Base-by-base conservation (phyloP, 2,797 vertebrate species). In the Parotocinclus haroldoi region DNA sequence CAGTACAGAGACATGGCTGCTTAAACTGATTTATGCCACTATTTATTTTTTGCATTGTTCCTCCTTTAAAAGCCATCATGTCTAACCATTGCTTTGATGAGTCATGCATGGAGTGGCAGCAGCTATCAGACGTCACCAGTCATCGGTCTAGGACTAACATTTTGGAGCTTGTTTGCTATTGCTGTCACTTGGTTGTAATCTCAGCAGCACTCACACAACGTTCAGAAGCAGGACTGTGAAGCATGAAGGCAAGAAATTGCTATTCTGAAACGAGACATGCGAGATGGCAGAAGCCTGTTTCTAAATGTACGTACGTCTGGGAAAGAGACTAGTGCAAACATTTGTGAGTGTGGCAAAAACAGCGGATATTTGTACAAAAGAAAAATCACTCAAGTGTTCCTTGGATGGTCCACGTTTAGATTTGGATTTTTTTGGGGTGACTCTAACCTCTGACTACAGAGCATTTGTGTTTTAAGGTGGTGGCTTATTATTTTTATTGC, bases 261-360 rank as follows among this genome's bases (percentile, higher is more conserved):
- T 57, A 36, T 60, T 64, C 60, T 59, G n/a, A 78, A 74, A 80
- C 57, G 60, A 83, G 78, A 70, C 58, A 53, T 76, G 74, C 75
- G 73, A 68, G 77, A 84, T 77, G 65, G 59, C 13, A 13, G 60
- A 36, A 37, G 70, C 42, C 38, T 17, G 45, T 45, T 60, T 46
- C 27, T 60, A 9, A 49, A 1, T 54, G 50, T 36, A 27, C 27
- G 5, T 27, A 5, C 5, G 27, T 27, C 27, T 27, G 27, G 27
- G 5, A 27, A 5, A 27, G 27, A 27, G 27, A 27, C 27, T 27
- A 2, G 27, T 2, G 27, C 2, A 27, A 27, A 27, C 27, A 27
- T 27, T 27, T 27, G 27, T 27, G 27, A 27, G 27, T 27, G 27
- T 27, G 27, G 5, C 27, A 27, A 5, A 27, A 27, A 27, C 27